These are phyloP conservation scores for Erebia epiphron DNA, from an alignment of 2,888 invertebrate genomes.

Conservation along the genomic window DNA sequence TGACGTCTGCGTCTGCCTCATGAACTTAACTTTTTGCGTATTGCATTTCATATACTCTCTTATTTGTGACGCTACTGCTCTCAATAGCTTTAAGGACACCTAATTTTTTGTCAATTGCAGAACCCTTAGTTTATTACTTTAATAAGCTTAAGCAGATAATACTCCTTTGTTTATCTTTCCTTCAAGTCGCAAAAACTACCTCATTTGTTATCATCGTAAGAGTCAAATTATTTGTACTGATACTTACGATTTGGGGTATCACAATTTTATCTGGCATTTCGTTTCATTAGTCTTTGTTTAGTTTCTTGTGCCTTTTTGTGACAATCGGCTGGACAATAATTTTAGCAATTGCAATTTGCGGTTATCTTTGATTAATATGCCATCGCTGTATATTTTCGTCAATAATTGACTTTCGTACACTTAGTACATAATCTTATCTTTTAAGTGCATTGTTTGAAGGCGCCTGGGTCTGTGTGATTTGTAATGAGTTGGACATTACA, in stretches of 20 bases:
- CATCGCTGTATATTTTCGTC: neutral
- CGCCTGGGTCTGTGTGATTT: slow-evolving; percentile 28
- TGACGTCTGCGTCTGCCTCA: slow-evolving; percentile 41
- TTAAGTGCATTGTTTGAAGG: slow-evolving; percentile 31
- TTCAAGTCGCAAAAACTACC: neutral
- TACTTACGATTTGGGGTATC: neutral
- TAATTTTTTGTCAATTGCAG: neutral
- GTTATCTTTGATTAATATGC: slow-evolving; percentile 3
- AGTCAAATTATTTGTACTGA: neutral
- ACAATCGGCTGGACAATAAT: neutral
- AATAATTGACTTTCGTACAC: slow-evolving; percentile 20
- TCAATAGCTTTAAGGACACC: slow-evolving; percentile 5
- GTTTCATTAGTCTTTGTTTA: neutral
- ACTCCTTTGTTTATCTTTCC: neutral
- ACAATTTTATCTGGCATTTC: neutral
- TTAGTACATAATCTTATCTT: slow-evolving; percentile 26
- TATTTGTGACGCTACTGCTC: slow-evolving; percentile 21
- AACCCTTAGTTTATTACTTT: neutral
- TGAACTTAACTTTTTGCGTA: slow-evolving; percentile 34
- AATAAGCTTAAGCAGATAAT: neutral
- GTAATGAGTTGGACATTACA: slow-evolving; percentile 39
- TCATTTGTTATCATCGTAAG: neutral
- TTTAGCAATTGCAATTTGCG: neutral
- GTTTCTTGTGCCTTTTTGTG: neutral
- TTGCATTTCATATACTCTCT: slow-evolving; percentile 28